Base-by-base conservation (phyloP, 1,140 invertebrate species). In the Drosophila serrata region DNA sequence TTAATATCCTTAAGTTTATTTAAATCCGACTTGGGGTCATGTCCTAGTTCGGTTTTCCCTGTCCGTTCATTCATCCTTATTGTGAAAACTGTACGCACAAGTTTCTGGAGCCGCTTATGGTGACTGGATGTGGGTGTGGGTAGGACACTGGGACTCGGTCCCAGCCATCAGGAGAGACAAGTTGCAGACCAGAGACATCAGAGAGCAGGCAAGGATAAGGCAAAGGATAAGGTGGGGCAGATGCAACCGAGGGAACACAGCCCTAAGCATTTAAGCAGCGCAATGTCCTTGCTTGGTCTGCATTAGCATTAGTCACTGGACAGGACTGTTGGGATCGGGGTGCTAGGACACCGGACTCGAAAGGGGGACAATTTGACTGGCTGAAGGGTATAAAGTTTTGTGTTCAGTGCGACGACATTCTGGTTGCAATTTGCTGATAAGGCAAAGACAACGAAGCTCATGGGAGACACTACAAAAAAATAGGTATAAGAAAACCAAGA, bases 341-440 rank as follows among this genome's bases (percentile, higher is more conserved):
- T 8, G 27, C 19, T 13, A n/a, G 33, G 33, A 6, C 17, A 33
- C n/a, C 4, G 33, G 31, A 35, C 11, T n/a, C 17, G 19, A 22
- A 13, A n/a, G n/a, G 46, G 12, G 24, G 46, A 74, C 48, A 63
- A 72, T 81, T 79, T 62, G 60, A 63, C 77, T 74, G 75, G 74
- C 76, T 81, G 78, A 75, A 69, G 79, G 67, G 49, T 74, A 74
- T 69, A 72, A 73, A 74, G 49, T 62, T 84, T 84, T 55, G 60
- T 49, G 72, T 75, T 75, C 73, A 43, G 72, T 81, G 79, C 73
- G 77, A 69, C 73, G 69, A 68, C 73, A 75, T 82, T 79, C 65
- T 69, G 81, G 63, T 85, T 85, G 82, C 82, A 85, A 78, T 85
- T 85, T 85, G 64, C 69, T 79, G 82, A 86, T 86, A 86, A 79